Percentiles rank a stretch among this genome's conserved stretches.
phyloP scores from a whole-genome alignment of 2,113 vertebrate genomes.

The Tetrao urogallus region DNA sequence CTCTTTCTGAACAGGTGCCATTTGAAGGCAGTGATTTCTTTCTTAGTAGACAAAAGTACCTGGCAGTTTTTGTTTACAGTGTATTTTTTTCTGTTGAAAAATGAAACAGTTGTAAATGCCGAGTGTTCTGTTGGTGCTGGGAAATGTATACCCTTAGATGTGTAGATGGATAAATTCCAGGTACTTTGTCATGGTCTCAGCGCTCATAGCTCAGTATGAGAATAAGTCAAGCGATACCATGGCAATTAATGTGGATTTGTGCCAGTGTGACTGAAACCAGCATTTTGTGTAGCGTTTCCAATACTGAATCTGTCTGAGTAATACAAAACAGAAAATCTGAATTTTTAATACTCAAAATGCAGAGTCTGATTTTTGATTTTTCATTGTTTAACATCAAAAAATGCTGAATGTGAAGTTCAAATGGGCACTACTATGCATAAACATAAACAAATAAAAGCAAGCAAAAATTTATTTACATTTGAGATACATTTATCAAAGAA shows the following conservation, averaged over 20 bases:
- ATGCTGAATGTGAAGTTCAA: neutral
- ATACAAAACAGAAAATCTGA: neutral
- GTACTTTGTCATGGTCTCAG: neutral
- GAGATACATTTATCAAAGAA: neutral
- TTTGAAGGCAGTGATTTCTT: neutral
- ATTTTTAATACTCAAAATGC: neutral
- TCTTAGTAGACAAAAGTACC: neutral
- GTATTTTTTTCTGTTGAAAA: conserved; percentile 9
- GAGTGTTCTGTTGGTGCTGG: neutral
- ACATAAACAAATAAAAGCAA: neutral
- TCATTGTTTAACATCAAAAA: neutral
- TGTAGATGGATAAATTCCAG: neutral
- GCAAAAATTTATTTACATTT: neutral
- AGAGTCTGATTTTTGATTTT: neutral
- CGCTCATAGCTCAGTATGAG: neutral
- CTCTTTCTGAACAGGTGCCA: neutral
- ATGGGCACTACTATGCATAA: neutral
- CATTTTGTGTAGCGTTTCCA: neutral
- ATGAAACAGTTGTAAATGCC: neutral
- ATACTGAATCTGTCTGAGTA: neutral
- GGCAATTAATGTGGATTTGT: neutral
- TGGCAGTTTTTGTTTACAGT: neutral
- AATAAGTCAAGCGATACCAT: neutral
- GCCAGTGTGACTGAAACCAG: neutral
- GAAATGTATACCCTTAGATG: neutral